phyloP scores from a whole-genome alignment of 2,797 vertebrate genomes.

The Lophius americanus region DNA sequence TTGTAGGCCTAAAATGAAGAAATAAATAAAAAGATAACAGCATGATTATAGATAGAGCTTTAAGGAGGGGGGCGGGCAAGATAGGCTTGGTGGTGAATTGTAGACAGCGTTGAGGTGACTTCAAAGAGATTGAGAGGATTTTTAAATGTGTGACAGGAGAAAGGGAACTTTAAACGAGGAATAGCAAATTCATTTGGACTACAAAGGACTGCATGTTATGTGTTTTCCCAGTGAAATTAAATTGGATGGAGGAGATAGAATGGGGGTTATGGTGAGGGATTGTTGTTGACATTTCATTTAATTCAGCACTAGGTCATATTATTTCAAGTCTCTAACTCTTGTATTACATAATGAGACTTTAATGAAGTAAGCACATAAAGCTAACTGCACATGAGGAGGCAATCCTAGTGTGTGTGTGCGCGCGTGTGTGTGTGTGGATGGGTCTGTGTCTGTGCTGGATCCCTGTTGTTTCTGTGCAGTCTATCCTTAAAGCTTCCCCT shows the following conservation, averaged over 20 bases:
- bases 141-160: conserved; percentile 21
- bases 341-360: conserved; percentile 51
- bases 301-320: conserved; percentile 52
- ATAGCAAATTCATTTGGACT: conserved; percentile 25
- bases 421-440: no score
- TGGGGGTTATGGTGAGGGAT: conserved; percentile 6
- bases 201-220: conserved; percentile 16
- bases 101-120: conserved; percentile 20
- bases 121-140: conserved; percentile 28
- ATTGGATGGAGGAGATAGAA: conserved; percentile 6
- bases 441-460: conserved; percentile 1
- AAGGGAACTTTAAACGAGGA: conserved; percentile 18
- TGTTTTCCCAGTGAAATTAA: conserved; percentile 25
- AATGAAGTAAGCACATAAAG: conserved; percentile 39
- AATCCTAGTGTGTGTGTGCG: conserved; percentile 9
- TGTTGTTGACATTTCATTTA: conserved; percentile 54
- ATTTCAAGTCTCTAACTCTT: conserved; percentile 41
- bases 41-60: conserved; percentile 12
- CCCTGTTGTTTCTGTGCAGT: not conserved
- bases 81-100: conserved; percentile 24
- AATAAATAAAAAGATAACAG: not conserved
- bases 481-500: not conserved
- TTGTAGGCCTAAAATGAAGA: conserved; percentile 13
- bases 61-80: conserved; percentile 4
- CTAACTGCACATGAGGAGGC: conserved; percentile 40